phyloP scores from a whole-genome alignment of 2,113 vertebrate genomes.

The Xenopus borealis region DNA sequence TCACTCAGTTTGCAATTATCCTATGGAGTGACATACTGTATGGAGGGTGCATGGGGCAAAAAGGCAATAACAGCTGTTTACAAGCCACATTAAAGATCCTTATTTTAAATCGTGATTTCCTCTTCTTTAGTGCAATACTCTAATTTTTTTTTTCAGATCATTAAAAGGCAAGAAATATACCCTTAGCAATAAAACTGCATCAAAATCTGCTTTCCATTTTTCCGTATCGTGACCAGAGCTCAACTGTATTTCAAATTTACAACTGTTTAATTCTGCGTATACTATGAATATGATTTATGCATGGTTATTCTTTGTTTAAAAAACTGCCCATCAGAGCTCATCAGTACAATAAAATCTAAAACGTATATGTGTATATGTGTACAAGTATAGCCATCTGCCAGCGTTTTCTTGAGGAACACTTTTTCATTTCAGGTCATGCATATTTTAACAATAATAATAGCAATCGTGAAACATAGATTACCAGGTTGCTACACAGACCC shows the following conservation, averaged over 20 bases:
- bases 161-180: too few relatives aligned
- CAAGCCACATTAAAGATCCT: too few relatives aligned
- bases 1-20: too few relatives aligned
- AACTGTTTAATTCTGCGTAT: constrained; percentile 25
- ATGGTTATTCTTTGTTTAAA: constrained; percentile 22
- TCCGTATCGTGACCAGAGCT: neutral
- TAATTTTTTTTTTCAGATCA: too few relatives aligned
- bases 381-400: constrained; percentile 36
- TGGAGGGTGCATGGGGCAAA: too few relatives aligned
- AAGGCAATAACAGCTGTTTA: too few relatives aligned
- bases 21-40: too few relatives aligned
- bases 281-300: constrained; percentile 26
- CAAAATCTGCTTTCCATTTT: neutral
- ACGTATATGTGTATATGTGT: constrained; percentile 31
- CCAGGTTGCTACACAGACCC: constrained; percentile 31
- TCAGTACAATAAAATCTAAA: constrained; percentile 40
- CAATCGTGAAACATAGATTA: constrained; percentile 34
- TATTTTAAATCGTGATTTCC: too few relatives aligned
- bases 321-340: constrained; percentile 27
- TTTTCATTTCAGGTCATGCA: constrained; percentile 26
- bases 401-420: constrained; percentile 50
- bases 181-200: neutral
- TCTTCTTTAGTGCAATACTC: too few relatives aligned
- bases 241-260: constrained; percentile 10
- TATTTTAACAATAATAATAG: constrained; percentile 43